Evolutionary conservation across 2,797 vertebrate genomes (phyloP).

Genomic region (Melanotaenia maccullochi): DNA sequence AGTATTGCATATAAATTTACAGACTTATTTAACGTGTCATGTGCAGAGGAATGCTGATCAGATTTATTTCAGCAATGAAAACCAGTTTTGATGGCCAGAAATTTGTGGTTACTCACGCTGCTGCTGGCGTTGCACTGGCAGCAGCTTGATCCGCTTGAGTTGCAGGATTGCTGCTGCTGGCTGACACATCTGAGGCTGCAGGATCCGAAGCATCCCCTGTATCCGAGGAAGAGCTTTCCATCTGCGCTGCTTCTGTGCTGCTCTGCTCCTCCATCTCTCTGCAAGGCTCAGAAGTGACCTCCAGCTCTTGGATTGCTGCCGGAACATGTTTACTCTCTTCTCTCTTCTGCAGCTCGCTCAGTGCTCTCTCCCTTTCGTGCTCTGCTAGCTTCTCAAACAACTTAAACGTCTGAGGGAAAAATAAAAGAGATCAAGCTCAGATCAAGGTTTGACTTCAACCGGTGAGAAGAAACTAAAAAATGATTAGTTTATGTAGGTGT

Average conservation of each 20-base stretch:
- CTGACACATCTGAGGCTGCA: conserved; percentile 21
- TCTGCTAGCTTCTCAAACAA: conserved; percentile 89
- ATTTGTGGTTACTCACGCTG: conserved; percentile 57
- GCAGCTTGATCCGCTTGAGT: conserved; percentile 44
- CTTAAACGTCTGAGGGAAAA: conserved; percentile 86
- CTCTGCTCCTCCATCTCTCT: conserved; percentile 63
- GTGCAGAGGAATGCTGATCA: neutral
- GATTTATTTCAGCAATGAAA: neutral
- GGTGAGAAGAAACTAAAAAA: too few species aligned
- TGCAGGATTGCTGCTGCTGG: neutral
- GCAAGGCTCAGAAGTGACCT: conserved; percentile 74
- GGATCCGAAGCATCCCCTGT: conserved; percentile 12
- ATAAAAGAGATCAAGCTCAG: neutral
- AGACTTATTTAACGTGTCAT: neutral
- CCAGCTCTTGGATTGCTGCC: conserved; percentile 75
- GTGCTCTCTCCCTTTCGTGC: conserved; percentile 85
- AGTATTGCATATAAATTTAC: neutral
- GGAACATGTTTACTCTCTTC: conserved; percentile 58
- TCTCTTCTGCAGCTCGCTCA: conserved; percentile 81
- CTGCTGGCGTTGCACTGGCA: conserved; percentile 13
- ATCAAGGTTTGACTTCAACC: neutral
- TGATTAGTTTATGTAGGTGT: too few species aligned
- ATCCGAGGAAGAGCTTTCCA: neutral
- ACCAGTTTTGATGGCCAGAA: neutral
- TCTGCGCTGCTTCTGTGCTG: neutral